Evolutionary conservation across 2,797 vertebrate species (phyloP), one percentile per base, ranked within the genome.

Genomic region (Lepus townsendii): DNA sequence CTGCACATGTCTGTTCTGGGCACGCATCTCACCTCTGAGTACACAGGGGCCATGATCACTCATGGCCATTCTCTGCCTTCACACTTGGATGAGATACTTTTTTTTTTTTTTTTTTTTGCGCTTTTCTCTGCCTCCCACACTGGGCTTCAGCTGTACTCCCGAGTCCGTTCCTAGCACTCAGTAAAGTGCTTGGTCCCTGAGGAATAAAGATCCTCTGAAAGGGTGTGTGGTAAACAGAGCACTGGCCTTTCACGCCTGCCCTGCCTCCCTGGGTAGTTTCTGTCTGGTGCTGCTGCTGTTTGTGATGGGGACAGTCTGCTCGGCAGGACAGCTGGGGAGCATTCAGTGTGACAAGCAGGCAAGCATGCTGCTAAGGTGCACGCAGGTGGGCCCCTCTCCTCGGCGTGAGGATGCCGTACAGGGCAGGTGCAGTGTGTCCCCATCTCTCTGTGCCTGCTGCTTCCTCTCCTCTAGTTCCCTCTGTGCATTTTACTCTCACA

Each of bases 401-500:
- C 60, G 11, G 7, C 38, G 2, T 7, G 60, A 76, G 16, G 19
- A 12, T 65, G 83, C 57, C 2, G 0, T 0, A 24, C 47, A n/a
- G 26, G 68, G 73, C 63, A 60, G n/a, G 91, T 24, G 63, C 0
- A 2, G 17, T 47, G 42, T 47, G 42, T 47, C 42, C 42, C 42
- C 42, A 8, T 47, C 42, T 42, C 42, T 47, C 8, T 47, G 42
- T 9, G 42, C 42, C 42, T 47, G 42, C 42, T 57, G 14, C 14
- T 57, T 1, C 14, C 65, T 62, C 30, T 50, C 60, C 62, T 80
- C 62, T 0, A 19, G 42, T 24, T 26, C 5, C 9, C n/a, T 32
- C 4, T 0, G 2, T 22, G 65, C 30, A 11, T 19, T 54, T 66
- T 24, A n/a, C 8, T 0, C 4, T 11, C 42, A 26, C 47, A 20